phyloP scores from a whole-genome alignment of 2,888 invertebrate genomes.

The Drosophila merina region DNA sequence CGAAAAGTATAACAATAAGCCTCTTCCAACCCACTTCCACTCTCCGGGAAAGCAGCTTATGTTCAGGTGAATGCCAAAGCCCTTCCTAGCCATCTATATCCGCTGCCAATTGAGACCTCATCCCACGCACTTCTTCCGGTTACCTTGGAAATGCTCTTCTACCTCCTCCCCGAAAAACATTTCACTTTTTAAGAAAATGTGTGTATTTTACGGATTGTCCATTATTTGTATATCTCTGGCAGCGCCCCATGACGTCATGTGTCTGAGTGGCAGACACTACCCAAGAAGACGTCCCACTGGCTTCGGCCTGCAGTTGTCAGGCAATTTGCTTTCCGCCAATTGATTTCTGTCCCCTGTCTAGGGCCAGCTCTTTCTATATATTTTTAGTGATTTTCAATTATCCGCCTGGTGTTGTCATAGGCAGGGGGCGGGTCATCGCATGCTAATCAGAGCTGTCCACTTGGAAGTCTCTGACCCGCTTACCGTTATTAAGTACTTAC shows the following conservation, averaged over 20 bases:
- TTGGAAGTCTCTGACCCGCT: constrained; percentile 52
- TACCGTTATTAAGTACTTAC: constrained; percentile 56
- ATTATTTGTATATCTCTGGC: constrained; percentile 47
- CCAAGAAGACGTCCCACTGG: constrained; percentile 34
- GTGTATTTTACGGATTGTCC: constrained; percentile 27
- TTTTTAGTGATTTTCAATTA: constrained; percentile 70
- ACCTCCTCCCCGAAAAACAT: constrained; percentile 25
- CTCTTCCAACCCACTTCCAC: constrained; percentile 2
- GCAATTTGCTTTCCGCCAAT: constrained; percentile 44
- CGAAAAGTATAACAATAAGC: not conserved
- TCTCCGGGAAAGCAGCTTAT: constrained; percentile 14
- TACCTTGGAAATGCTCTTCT: constrained; percentile 30
- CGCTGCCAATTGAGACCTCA: constrained; percentile 11
- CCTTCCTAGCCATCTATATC: constrained; percentile 20
- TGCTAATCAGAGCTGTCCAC: constrained; percentile 53
- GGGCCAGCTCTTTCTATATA: constrained; percentile 16
- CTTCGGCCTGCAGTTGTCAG: constrained; percentile 67
- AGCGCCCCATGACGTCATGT: constrained; percentile 30
- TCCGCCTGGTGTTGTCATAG: constrained; percentile 56
- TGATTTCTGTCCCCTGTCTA: constrained; percentile 16
- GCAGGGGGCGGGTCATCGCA: constrained; percentile 28
- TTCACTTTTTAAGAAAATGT: constrained; percentile 39
- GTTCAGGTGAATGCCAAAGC: constrained; percentile 3
- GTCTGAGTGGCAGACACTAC: constrained; percentile 25
- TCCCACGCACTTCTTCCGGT: constrained; percentile 28